These are phyloP conservation scores for Antigone vipio DNA, from an alignment of 2,113 vertebrate genomes.

Conservation along the genomic window DNA sequence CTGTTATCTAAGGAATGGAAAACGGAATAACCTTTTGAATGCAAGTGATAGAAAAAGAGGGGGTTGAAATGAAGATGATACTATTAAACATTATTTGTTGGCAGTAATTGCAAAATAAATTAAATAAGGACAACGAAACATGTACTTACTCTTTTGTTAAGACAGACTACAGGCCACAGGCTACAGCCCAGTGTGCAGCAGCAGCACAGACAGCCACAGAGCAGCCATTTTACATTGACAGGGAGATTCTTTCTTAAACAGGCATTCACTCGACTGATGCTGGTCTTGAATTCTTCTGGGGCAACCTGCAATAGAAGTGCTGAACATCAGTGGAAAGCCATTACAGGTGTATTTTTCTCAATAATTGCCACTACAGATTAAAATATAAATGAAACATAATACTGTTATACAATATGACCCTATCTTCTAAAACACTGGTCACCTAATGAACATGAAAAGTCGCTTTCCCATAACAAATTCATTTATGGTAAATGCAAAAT, in stretches of 20 bases:
- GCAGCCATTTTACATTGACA: slow-evolving; percentile 96
- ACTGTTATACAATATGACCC: no score
- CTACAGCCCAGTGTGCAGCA: slow-evolving; percentile 98
- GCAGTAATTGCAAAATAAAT: not conserved
- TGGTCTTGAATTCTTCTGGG: slow-evolving; percentile 98
- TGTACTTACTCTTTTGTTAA: slow-evolving; percentile 95
- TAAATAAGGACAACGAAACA: not conserved
- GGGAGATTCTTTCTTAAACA: slow-evolving; percentile 96
- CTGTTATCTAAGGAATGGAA: not conserved
- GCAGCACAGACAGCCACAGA: slow-evolving; percentile 97
- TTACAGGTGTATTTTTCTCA: not conserved
- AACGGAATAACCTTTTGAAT: not conserved
- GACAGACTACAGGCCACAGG: slow-evolving; percentile 98
- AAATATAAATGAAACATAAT: not conserved
- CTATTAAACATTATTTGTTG: not conserved
- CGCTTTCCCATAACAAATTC: not conserved
- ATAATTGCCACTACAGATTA: not conserved
- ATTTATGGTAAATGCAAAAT: not conserved
- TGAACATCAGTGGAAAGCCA: slow-evolving; percentile 5
- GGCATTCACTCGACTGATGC: slow-evolving; percentile 89
- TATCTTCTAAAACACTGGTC: not conserved
- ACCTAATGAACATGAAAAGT: not conserved
- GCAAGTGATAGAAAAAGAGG: not conserved
- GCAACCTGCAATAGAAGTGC: slow-evolving; percentile 83
- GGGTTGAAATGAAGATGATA: not conserved